phyloP scores from a whole-genome alignment of 2,797 vertebrate species.

The Diplodus puntazzo region DNA sequence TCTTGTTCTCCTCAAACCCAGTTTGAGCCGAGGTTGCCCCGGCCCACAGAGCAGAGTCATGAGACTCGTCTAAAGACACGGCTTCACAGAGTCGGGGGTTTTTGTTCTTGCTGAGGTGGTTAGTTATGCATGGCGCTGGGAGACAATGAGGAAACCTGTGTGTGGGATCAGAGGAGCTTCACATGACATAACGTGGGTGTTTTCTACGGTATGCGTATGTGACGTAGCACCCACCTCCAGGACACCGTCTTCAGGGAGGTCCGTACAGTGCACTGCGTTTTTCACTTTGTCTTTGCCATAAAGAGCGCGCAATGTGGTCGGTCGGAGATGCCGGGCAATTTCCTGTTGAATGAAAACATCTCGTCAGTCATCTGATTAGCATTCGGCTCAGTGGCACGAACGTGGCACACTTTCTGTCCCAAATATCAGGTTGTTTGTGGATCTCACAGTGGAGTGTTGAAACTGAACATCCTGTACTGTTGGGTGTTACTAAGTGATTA shows the following conservation, averaged over 20 bases:
- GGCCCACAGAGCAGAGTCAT: constrained; percentile 82
- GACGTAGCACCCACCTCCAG: constrained; percentile 88
- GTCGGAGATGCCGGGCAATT: constrained; percentile 91
- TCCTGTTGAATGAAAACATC: constrained; percentile 81
- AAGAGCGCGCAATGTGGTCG: constrained; percentile 89
- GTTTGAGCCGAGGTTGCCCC: constrained; percentile 74
- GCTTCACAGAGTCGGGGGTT: constrained; percentile 52
- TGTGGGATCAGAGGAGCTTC: constrained; percentile 36
- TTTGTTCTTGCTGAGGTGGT: constrained; percentile 62
- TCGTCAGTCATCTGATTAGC: neutral
- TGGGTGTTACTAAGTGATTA: constrained; percentile 57
- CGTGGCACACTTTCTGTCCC: neutral
- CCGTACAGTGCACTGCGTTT: constrained; percentile 94
- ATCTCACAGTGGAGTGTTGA: constrained; percentile 8
- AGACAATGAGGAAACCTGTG: constrained; percentile 47
- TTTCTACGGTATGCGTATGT: constrained; percentile 34
- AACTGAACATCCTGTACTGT: constrained; percentile 57
- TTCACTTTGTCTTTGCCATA: constrained; percentile 93
- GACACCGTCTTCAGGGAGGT: constrained; percentile 92
- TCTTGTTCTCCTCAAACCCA: constrained; percentile 73
- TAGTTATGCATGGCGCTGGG: constrained; percentile 49
- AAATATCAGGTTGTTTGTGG: neutral
- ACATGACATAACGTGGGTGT: constrained; percentile 36
- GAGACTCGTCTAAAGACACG: constrained; percentile 64
- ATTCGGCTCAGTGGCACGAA: neutral